A percentile compares a stretch with the other conserved stretches of the same genome.
Conservation (phyloP, 1,140 invertebrate species). For the Maniola jurtina region DNA sequence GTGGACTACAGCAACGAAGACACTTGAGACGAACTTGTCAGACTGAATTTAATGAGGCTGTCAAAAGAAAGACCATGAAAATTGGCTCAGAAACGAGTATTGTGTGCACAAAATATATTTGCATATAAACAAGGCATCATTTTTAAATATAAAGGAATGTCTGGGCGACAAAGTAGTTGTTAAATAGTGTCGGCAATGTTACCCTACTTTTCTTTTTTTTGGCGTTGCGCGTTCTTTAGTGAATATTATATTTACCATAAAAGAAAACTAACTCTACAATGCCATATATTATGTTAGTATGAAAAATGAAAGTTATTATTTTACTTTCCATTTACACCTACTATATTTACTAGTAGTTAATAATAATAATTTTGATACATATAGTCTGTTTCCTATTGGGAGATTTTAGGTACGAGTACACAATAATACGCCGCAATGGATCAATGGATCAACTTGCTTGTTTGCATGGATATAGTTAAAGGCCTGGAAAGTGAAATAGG, state of each 20-base stretch:
- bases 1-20: neutral
- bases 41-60: slow-evolving; percentile 40
- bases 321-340: too few relatives aligned
- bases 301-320: neutral
- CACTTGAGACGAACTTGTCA: slow-evolving; percentile 19
- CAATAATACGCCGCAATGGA: too few relatives aligned
- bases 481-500: too few relatives aligned
- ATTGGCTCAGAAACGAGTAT: slow-evolving; percentile 50
- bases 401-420: too few relatives aligned
- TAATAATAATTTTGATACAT: too few relatives aligned
- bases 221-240: slow-evolving; percentile 13
- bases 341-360: too few relatives aligned
- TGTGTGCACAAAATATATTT: slow-evolving; percentile 52
- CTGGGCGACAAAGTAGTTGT: slow-evolving; percentile 24
- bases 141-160: slow-evolving; percentile 29
- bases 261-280: slow-evolving; percentile 12
- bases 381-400: too few relatives aligned
- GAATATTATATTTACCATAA: slow-evolving; percentile 4
- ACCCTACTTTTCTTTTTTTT: slow-evolving; percentile 31
- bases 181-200: slow-evolving; percentile 18
- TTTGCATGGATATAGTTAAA: too few relatives aligned
- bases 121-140: slow-evolving; percentile 46
- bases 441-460: too few relatives aligned
- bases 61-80: slow-evolving; percentile 51
- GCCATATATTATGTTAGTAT: neutral